Evolutionary conservation across 1,140 invertebrate species (phyloP), one percentile per base, ranked within the genome.

Genomic region (Lasioglossum albipes): DNA sequence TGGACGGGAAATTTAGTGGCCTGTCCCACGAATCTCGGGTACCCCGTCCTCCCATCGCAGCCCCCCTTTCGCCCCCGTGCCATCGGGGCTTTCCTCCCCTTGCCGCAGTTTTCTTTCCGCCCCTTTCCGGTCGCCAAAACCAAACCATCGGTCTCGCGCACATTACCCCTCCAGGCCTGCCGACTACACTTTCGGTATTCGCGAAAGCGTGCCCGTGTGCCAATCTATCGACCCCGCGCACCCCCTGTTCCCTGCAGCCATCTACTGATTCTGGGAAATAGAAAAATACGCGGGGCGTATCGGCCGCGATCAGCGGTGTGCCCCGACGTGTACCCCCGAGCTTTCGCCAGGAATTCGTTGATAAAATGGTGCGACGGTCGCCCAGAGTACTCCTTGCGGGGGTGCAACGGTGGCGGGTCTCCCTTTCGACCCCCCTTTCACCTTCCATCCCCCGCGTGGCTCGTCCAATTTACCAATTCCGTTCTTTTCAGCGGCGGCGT

Each of bases 1-100:
- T 92, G 91, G 89, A 92, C 87, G 87, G 91, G 89, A 92, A 92
- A 93, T 93, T 92, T 92, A 91, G 90, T 91, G 89, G 89, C 84
- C 86, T 90, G 89, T 91, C 85, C 82, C 81, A 73, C 81, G 87
- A 91, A 90, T 92, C 89, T 92, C 89, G 88, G 84, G 81, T 85
- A 69, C 79, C 86, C 86, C 80, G 61, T n/a, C 22, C 72, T 27
- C 31, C 85, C 69, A 10, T 10, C 52, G 10, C 75, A 65, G 9
- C 20, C 16, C 54, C 64, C n/a, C 13, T 13, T 49, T 41, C 59
- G 16, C 18, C 36, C 31, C 72, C 22, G n/a, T 20, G 22, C 31
- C 18, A 20, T 41, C 31, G 66, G 18, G 45, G 45, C 10, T 49
- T 49, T 49, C 45, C 42, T 20, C 49, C 72, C 68, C 65, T n/a